Conservation (phyloP, 2,888 invertebrate genomes). For the Dascillus cervinus region DNA sequence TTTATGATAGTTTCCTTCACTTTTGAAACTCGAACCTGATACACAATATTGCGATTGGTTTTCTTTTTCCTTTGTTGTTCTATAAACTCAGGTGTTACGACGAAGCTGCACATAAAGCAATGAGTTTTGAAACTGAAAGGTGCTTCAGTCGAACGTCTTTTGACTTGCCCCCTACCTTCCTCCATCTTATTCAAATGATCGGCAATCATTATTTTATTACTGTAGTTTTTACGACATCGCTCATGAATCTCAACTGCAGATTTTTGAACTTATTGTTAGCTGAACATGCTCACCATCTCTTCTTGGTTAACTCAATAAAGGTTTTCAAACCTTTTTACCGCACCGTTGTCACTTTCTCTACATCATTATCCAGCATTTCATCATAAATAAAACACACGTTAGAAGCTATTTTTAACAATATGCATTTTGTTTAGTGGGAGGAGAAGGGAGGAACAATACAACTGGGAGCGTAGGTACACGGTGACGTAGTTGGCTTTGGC, state of each 20-base stretch:
- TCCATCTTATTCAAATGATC: too few relatives aligned
- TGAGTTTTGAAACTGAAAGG: background rate
- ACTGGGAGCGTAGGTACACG: too few relatives aligned
- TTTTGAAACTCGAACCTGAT: background rate
- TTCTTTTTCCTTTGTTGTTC: background rate
- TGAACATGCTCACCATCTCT: constrained; percentile 1
- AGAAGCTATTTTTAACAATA: background rate
- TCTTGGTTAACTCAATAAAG: background rate
- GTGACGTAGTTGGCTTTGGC: too few relatives aligned
- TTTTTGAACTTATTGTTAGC: background rate
- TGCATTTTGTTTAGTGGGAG: background rate
- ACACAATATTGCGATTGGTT: background rate
- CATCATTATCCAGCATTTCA: background rate
- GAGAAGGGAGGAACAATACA: background rate
- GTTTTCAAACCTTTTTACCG: background rate
- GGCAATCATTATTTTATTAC: too few relatives aligned
- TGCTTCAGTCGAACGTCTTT: background rate
- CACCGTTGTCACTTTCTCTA: background rate
- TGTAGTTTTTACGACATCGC: too few relatives aligned
- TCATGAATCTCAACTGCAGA: background rate
- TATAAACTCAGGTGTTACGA: background rate
- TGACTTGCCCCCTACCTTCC: background rate
- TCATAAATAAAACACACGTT: background rate
- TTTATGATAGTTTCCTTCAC: constrained; percentile 5
- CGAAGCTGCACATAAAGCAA: background rate